Conservation (phyloP, 2,113 vertebrate species). For the Aptenodytes patagonicus region DNA sequence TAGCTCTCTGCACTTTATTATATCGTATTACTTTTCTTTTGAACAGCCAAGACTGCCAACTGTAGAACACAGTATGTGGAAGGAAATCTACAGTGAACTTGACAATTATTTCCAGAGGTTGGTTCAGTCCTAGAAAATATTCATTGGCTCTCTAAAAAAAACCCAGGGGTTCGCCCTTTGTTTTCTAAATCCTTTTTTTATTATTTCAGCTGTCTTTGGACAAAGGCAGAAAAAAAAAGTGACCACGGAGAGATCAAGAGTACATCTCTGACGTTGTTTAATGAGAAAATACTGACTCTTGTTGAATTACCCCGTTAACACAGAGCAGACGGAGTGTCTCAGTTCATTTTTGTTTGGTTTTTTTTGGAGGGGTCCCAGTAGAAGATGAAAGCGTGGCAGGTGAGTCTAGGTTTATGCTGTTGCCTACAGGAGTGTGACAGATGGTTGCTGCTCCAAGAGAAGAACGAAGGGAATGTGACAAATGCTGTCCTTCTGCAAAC, state of each 20-base stretch:
- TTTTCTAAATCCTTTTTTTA: conserved; percentile 32
- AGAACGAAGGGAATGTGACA: background rate
- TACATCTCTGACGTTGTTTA: conserved; percentile 6
- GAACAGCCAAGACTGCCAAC: background rate
- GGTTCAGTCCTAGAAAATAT: background rate
- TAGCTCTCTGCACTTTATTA: background rate
- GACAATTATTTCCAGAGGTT: conserved; percentile 38
- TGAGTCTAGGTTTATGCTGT: background rate
- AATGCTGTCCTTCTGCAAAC: background rate
- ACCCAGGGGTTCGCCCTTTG: background rate
- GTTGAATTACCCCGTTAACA: background rate
- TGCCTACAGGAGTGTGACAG: background rate
- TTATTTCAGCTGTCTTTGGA: conserved; percentile 61
- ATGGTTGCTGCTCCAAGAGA: background rate
- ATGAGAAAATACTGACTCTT: conserved; percentile 9
- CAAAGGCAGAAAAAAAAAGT: background rate
- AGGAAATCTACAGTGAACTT: background rate
- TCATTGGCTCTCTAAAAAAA: background rate
- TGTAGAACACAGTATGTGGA: background rate
- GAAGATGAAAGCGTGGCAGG: background rate
- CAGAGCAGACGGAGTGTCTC: background rate
- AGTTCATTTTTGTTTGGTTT: background rate
- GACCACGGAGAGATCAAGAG: conserved; percentile 6
- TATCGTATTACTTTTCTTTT: background rate
- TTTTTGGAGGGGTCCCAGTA: background rate